phyloP scores from a whole-genome alignment of 1,140 invertebrate genomes.

The Drosophila jambulina region DNA sequence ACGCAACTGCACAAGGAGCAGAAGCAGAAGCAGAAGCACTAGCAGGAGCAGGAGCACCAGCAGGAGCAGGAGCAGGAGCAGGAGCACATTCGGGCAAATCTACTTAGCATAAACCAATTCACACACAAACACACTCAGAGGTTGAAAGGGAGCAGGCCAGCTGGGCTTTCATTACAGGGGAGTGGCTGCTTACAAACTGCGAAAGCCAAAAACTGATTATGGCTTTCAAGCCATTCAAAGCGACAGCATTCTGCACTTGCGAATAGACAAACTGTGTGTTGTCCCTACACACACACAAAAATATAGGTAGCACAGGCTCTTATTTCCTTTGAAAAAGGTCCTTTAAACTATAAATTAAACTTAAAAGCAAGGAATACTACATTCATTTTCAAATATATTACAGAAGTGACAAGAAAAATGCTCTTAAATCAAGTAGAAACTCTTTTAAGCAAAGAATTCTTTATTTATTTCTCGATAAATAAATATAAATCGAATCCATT shows the following conservation, averaged over 20 bases:
- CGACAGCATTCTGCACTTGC: conserved; percentile 45
- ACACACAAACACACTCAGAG: conserved; percentile 11
- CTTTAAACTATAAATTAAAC: too few species aligned
- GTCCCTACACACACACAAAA: conserved; percentile 6
- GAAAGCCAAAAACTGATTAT: conserved; percentile 78
- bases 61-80: background rate
- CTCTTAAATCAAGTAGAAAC: background rate
- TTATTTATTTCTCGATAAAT: background rate
- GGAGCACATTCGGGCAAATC: conserved; percentile 67
- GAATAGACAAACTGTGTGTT: conserved; percentile 14
- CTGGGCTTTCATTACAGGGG: conserved; percentile 40
- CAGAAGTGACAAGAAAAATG: background rate
- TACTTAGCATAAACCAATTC: conserved; percentile 80
- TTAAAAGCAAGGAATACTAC: too few species aligned
- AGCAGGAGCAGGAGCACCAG: background rate
- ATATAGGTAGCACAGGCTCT: background rate
- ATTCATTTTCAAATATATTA: too few species aligned
- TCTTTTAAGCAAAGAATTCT: background rate
- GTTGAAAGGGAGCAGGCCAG: background rate
- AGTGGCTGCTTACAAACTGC: conserved; percentile 62
- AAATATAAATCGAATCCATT: background rate
- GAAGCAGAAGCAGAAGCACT: background rate
- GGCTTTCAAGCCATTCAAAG: conserved; percentile 58
- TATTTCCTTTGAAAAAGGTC: too few species aligned
- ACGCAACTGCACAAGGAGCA: conserved; percentile 32